Evolutionary conservation across 2,797 vertebrate species (phyloP).

Genomic region (Clarias fuscus): DNA sequence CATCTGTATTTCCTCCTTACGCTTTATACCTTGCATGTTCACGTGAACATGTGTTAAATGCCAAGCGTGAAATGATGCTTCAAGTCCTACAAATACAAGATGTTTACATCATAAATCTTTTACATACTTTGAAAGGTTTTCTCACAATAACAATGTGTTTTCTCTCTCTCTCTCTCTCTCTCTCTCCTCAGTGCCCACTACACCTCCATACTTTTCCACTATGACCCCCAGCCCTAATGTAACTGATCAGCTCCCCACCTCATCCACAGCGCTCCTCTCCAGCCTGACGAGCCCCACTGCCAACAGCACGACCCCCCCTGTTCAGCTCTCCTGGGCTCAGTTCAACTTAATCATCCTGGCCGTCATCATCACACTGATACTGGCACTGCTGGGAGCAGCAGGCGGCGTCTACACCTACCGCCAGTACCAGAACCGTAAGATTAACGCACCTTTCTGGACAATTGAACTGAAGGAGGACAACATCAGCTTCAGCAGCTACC

Average conservation of each 20-base stretch:
- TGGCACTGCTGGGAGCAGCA: slow-evolving; percentile 80
- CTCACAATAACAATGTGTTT: not conserved
- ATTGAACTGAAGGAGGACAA: slow-evolving; percentile 89
- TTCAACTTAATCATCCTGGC: slow-evolving; percentile 85
- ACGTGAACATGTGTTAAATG: not conserved
- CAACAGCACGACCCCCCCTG: slow-evolving; percentile 71
- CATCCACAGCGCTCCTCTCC: slow-evolving; percentile 59
- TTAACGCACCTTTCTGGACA: slow-evolving; percentile 87
- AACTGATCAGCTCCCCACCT: slow-evolving; percentile 62
- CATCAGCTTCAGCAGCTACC: slow-evolving; percentile 88
- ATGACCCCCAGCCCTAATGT: slow-evolving; percentile 63
- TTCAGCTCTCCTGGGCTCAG: slow-evolving; percentile 80
- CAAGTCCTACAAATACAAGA: not conserved
- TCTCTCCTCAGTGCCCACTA: slow-evolving; percentile 35
- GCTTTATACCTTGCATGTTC: not conserved
- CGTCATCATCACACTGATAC: slow-evolving; percentile 82
- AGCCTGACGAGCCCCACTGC: slow-evolving; percentile 67
- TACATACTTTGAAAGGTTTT: not conserved
- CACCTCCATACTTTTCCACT: slow-evolving; percentile 37
- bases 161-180: slow-evolving; percentile 15
- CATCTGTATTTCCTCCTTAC: not conserved
- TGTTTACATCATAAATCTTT: not conserved
- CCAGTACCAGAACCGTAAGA: slow-evolving; percentile 84
- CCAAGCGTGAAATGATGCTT: not conserved
- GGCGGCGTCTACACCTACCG: slow-evolving; percentile 83